A percentile compares a stretch with the other conserved stretches of the same genome.
These are phyloP conservation scores for Stomatorhinus ivindoensis DNA, from an alignment of 2,113 vertebrate species.

Conservation along the genomic window DNA sequence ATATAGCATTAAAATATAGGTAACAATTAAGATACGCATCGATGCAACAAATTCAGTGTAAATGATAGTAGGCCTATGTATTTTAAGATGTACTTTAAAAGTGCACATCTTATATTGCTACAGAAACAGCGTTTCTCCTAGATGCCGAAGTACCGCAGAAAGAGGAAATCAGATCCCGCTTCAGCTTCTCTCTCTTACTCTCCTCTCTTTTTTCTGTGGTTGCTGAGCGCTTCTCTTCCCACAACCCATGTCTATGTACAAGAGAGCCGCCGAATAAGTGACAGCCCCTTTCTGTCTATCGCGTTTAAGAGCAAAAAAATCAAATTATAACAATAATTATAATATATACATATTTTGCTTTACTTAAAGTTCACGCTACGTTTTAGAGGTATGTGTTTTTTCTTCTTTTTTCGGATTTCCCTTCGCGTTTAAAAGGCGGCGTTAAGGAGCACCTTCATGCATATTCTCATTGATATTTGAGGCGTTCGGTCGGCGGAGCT, in stretches of 20 bases:
- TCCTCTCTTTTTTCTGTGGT: background rate
- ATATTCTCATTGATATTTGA: background rate
- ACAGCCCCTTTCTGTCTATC: background rate
- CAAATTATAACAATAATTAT: background rate
- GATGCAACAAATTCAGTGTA: background rate
- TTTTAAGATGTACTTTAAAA: background rate
- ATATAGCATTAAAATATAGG: background rate
- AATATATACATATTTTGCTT: background rate
- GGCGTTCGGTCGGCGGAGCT: background rate
- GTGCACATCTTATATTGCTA: background rate
- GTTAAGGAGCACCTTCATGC: background rate
- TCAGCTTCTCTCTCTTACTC: background rate
- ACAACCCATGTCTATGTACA: background rate
- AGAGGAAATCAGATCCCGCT: background rate
- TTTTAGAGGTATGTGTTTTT: background rate
- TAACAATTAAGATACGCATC: background rate
- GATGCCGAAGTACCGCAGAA: background rate
- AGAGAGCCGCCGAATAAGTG: background rate
- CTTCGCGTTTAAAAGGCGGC: background rate
- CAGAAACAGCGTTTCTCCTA: background rate
- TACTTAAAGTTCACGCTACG: background rate
- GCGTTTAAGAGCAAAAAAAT: background rate
- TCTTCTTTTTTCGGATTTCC: no score
- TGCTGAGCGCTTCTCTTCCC: background rate
- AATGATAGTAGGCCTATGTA: background rate